These are phyloP conservation scores for Chironomus tepperi DNA, from an alignment of 1,140 invertebrate genomes.

Conservation along the genomic window DNA sequence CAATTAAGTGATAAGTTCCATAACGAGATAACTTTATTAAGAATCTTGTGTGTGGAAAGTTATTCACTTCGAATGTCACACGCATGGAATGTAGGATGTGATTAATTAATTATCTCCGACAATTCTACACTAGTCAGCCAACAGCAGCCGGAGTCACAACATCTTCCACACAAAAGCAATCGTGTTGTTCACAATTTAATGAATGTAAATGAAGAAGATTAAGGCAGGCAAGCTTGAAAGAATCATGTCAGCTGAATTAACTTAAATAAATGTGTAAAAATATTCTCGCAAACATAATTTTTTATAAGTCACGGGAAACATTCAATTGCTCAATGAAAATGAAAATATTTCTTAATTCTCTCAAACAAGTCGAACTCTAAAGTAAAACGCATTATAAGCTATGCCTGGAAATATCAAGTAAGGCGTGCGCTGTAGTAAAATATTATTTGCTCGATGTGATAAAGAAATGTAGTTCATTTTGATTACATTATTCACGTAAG, in stretches of 20 bases:
- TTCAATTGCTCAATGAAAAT: not conserved
- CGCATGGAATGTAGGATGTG: not conserved
- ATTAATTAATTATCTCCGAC: constrained; percentile 9
- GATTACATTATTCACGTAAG: not conserved
- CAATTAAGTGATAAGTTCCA: constrained; percentile 7
- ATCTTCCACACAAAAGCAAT: no score
- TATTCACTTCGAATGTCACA: not conserved
- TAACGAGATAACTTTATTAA: constrained; percentile 9
- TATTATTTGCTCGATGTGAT: not conserved
- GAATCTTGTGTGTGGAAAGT: not conserved
- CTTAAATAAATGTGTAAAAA: not conserved
- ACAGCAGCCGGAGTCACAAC: no score
- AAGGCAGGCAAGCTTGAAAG: no score
- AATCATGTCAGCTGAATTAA: not conserved
- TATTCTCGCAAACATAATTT: constrained; percentile 12
- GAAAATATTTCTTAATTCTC: not conserved
- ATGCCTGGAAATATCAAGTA: no score
- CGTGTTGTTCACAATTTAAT: no score
- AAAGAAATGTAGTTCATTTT: not conserved
- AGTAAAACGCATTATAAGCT: not conserved
- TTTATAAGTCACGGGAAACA: not conserved
- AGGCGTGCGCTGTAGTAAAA: no score
- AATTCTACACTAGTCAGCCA: not conserved
- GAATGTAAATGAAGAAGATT: no score
- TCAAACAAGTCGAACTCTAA: not conserved